Evolutionary conservation across 2,888 invertebrate species (phyloP).

Genomic region (Coremacera marginata): DNA sequence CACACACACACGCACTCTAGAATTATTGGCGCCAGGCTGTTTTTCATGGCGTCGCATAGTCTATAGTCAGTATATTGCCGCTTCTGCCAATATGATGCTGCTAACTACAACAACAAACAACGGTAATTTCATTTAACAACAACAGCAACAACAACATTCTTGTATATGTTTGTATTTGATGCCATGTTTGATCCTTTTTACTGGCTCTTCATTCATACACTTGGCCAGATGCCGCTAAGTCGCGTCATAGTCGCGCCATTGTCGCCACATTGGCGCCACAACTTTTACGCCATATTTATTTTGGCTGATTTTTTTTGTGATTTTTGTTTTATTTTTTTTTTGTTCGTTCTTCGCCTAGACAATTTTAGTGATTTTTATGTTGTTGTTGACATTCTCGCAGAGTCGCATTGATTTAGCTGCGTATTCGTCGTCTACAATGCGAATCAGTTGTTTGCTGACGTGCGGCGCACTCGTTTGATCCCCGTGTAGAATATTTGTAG

Average conservation of each 20-base stretch:
- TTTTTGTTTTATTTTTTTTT: not conserved
- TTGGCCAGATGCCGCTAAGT: slow-evolving; percentile 30
- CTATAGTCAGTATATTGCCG: slow-evolving; percentile 9
- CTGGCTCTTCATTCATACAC: slow-evolving; percentile 39
- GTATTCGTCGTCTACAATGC: not conserved
- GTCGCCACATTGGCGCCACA: slow-evolving; percentile 60
- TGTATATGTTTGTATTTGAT: slow-evolving; percentile 50
- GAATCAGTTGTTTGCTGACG: slow-evolving; percentile 27
- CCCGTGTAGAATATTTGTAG: not conserved
- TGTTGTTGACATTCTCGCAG: slow-evolving; percentile 15
- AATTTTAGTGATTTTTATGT: not conserved
- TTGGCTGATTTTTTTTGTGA: slow-evolving; percentile 4
- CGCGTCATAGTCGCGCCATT: slow-evolving; percentile 44
- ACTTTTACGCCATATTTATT: slow-evolving; percentile 20
- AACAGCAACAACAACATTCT: slow-evolving; percentile 21
- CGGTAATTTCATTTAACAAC: slow-evolving; percentile 13
- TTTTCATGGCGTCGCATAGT: slow-evolving; percentile 26
- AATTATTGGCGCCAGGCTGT: slow-evolving; percentile 28
- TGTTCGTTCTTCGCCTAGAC: not conserved
- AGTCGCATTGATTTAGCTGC: slow-evolving; percentile 22
- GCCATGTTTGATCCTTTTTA: slow-evolving; percentile 50
- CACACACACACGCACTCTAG: not conserved
- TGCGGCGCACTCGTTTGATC: slow-evolving; percentile 25
- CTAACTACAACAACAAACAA: slow-evolving; percentile 29
- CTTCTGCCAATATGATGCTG: slow-evolving; percentile 31